These are phyloP conservation scores for Cheilosia variabilis DNA, from an alignment of 2,888 invertebrate genomes.

Conservation along the genomic window DNA sequence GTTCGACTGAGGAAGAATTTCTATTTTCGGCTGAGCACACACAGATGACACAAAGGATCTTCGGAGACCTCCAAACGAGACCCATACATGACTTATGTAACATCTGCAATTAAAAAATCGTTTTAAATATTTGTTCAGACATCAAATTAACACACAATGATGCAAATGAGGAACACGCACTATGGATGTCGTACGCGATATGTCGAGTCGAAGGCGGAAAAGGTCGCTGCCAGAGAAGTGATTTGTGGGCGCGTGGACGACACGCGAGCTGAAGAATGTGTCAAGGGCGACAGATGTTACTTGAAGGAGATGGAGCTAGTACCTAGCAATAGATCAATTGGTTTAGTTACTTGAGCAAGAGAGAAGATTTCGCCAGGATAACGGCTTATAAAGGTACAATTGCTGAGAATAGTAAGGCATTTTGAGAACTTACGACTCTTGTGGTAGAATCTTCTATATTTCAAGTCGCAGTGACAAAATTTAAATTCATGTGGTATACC, in stretches of 20 bases:
- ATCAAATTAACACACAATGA: conserved; percentile 74
- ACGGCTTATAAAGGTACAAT: too few relatives aligned
- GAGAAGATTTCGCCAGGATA: too few relatives aligned
- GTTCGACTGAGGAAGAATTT: conserved; percentile 29
- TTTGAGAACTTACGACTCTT: too few relatives aligned
- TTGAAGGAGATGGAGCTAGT: too few relatives aligned
- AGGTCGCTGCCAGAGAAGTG: conserved; percentile 32
- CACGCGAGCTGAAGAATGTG: conserved; percentile 1
- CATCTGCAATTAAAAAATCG: conserved; percentile 73
- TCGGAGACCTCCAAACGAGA: conserved; percentile 58
- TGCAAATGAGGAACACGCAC: conserved; percentile 73
- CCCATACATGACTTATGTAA: conserved; percentile 68
- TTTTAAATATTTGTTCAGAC: conserved; percentile 75
- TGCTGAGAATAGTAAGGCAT: too few relatives aligned
- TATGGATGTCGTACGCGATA: conserved; percentile 50
- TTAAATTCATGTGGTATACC: too few relatives aligned
- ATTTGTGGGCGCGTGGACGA: conserved; percentile 55
- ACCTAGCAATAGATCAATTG: background rate
- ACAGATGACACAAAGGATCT: conserved; percentile 51
- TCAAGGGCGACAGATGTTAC: conserved; percentile 21
- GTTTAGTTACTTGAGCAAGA: too few relatives aligned
- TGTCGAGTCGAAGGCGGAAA: conserved; percentile 33
- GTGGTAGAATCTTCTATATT: too few relatives aligned
- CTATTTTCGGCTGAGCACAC: conserved; percentile 54
- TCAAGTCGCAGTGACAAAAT: too few relatives aligned